Evolutionary conservation across 1,140 invertebrate species (phyloP).

Genomic region (Drosophila bocki): DNA sequence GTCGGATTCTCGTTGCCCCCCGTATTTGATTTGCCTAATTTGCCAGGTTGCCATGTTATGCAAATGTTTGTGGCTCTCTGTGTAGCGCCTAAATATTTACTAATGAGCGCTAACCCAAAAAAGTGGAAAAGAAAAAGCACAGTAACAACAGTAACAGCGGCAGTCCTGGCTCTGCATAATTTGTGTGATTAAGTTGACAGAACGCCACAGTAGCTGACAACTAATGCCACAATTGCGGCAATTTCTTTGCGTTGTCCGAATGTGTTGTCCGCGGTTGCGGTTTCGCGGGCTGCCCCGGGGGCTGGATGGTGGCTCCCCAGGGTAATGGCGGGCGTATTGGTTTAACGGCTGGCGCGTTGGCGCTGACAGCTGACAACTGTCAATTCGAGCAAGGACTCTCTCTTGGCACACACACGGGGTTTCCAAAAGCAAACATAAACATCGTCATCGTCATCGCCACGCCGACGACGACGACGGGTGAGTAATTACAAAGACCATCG

Average conservation of each 20-base stretch:
- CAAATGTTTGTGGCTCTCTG: slow-evolving; percentile 55
- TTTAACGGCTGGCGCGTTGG: slow-evolving; percentile 27
- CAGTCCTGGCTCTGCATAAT: slow-evolving; percentile 47
- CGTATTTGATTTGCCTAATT: slow-evolving; percentile 77
- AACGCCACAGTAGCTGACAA: slow-evolving; percentile 53
- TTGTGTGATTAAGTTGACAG: slow-evolving; percentile 68
- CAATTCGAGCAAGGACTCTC: slow-evolving; percentile 19
- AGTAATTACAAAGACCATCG: slow-evolving; percentile 68
- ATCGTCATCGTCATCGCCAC: neutral
- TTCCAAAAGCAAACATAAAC: slow-evolving; percentile 64
- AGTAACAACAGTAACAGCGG: slow-evolving; percentile 5
- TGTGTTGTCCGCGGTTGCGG: slow-evolving; percentile 57
- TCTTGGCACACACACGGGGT: slow-evolving; percentile 2
- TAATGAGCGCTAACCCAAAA: slow-evolving; percentile 77
- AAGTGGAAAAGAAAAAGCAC: slow-evolving; percentile 18
- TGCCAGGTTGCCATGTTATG: slow-evolving; percentile 71
- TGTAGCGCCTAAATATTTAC: slow-evolving; percentile 62
- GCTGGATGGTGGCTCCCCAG: slow-evolving; percentile 20
- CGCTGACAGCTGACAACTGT: slow-evolving; percentile 45
- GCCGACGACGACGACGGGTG: slow-evolving; percentile 22
- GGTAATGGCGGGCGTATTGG: slow-evolving; percentile 38
- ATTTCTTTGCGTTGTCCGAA: slow-evolving; percentile 72
- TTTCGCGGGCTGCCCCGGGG: neutral
- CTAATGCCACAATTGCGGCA: slow-evolving; percentile 64
- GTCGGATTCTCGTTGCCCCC: slow-evolving; percentile 6